Evolutionary conservation across 2,113 vertebrate species (phyloP), one percentile per base, ranked within the genome.

Genomic region (Rhinolophus ferrumequinum): DNA sequence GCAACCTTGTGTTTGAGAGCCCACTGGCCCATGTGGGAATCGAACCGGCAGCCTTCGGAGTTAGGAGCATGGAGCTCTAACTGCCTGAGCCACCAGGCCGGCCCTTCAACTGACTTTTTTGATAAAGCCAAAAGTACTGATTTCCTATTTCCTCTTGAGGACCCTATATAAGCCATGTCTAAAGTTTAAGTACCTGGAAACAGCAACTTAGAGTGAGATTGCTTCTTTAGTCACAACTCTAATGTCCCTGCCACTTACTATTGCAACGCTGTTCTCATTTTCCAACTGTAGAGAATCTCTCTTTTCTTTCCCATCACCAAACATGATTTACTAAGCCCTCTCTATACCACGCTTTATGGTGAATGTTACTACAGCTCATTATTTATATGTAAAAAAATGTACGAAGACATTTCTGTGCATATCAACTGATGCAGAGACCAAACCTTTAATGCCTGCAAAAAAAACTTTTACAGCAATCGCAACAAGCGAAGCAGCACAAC

Each of bases 401-500:
- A 44, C 41, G 41, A 44, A 44, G 33, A 84, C 75, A 97, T 88
- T 97, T 95, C 94, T 97, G 92, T 96, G 97, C 88, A 77, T 96
- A 95, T 92, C 16, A 96, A 86, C 92, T 94, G 97, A 88, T 97
- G 96, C 97, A 98, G 95, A 97, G 97, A 97, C 97, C 93, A 82
- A 94, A 95, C 18, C 89, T 97, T 96, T 98, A 93, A 96, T 54
- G 77, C 93, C 97, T 97, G 92, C 95, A 90, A 76, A 93, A 96
- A 96, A 97, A 96, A 90, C 97, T 97, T 93, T 98, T 98, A 73
- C 97, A 98, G 98, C 96, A 58, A 95, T 96, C 97, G 98, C 97
- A 92, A 94, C 98, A 95, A 97, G 93, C 18, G 97, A 97, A 98
- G 95, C 97, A 97, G 97, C 96, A 98, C 98, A 98, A 91, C 97